Evolutionary conservation across 1,140 invertebrate species (phyloP), one percentile per base, ranked within the genome.

Genomic region (Hydropsyche tenuis): DNA sequence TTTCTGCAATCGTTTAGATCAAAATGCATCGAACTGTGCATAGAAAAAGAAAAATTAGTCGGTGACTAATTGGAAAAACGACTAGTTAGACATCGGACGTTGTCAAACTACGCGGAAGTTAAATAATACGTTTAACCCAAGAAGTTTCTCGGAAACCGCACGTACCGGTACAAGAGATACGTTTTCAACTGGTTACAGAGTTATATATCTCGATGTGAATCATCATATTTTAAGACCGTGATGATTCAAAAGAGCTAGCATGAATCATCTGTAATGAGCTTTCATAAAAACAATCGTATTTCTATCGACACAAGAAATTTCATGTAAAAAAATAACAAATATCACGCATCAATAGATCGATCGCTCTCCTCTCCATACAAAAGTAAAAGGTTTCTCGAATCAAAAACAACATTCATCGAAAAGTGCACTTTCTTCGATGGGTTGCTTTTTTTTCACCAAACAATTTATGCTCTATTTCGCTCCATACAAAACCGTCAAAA

Each of bases 131-230:
- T 53, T 18, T 53, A 53, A 53, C 48, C 48, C 20, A 16, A 53
- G 48, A 53, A 53, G 48, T 53, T 53, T 53, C 48, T 53, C 48
- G 9, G n/a, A 53, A 18, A 53, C 48, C 48, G 48, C 48, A 53
- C 48, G 9, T 53, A 53, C 16, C 1, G n/a, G 30, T 18, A 11
- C 48, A n/a, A n/a, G n/a, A n/a, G n/a, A n/a, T 53, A 53, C 4
- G 48, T 53, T 48, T n/a, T 14, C 46, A 48, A 48, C 16, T n/a
- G 9, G 30, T 18, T 20, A 53, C 20, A 53, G 14, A 46, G 42
- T 5, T 46, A 53, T 11, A 53, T 46, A 53, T 18, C 9, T 18
- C 20, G 16, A 11, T 14, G 20, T 53, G 48, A 53, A 53, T 53
- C 48, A 53, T 53, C 48, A 6, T 20, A 16, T 4, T 37, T 37